Conservation (phyloP, 2,888 invertebrate species). For the Polydrusus tereticollis region DNA sequence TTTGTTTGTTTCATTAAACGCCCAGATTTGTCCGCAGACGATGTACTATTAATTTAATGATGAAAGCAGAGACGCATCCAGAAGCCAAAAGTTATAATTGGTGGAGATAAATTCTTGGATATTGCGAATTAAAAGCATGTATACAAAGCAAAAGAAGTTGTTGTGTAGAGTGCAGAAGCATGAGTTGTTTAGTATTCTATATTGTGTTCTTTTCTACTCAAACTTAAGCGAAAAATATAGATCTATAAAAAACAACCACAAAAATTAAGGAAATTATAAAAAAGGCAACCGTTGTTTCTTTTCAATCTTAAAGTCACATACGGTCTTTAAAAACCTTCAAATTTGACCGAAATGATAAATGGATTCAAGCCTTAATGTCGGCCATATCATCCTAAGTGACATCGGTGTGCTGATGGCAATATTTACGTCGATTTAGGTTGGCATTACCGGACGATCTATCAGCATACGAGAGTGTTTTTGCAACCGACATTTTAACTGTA, state of each 20-base stretch:
- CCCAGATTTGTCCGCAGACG: slow-evolving; percentile 21
- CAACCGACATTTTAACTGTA: slow-evolving; percentile 15
- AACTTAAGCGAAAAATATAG: too few species aligned
- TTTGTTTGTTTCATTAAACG: slow-evolving; percentile 51
- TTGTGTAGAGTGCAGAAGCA: neutral
- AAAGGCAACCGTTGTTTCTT: neutral
- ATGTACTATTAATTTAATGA: slow-evolving; percentile 27
- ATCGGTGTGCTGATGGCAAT: slow-evolving; percentile 48
- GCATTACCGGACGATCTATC: slow-evolving; percentile 50
- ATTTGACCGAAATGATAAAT: slow-evolving; percentile 50
- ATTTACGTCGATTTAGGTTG: slow-evolving; percentile 52
- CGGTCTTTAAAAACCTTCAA: slow-evolving; percentile 46
- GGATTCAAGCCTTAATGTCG: slow-evolving; percentile 45
- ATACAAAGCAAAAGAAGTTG: neutral
- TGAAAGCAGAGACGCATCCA: slow-evolving; percentile 54
- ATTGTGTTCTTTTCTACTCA: too few species aligned
- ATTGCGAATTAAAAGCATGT: slow-evolving; percentile 25
- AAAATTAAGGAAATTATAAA: neutral
- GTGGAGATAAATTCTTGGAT: slow-evolving; percentile 57
- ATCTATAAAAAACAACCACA: too few species aligned
- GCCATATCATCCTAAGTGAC: slow-evolving; percentile 46
- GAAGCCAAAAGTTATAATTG: slow-evolving; percentile 63
- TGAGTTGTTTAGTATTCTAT: too few species aligned
- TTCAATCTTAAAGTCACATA: slow-evolving; percentile 44
- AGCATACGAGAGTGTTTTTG: slow-evolving; percentile 43